Base-by-base conservation (phyloP, 1,140 invertebrate species). In the Myzus persicae region DNA sequence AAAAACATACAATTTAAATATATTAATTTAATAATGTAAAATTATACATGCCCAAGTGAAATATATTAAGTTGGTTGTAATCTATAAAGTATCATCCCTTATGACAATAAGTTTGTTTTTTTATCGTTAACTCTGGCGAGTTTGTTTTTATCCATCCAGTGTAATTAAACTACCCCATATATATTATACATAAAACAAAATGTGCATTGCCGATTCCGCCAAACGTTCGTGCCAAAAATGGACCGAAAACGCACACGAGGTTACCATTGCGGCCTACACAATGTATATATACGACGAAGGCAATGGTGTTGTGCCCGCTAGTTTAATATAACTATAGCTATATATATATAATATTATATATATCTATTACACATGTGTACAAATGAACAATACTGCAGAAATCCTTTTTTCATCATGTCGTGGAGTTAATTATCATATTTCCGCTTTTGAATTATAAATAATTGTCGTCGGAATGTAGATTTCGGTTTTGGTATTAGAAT, bases 151-250 rank as follows among this genome's bases (percentile, higher is more conserved):
- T 85, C 40, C 24, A 8, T 85, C 26, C 82, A 38, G 82, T 42
- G 82, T 85, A 84, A 84, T 84, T 84, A 44, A 44, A 9, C 82
- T 11, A 18, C 40, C 82, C 82, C 40, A 26, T 85, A 85, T 38
- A 82, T 82, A 40, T 24, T n/a, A 26, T 40, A 40, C 22, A 82
- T 38, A 38, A 8, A 38, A 67, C 3, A 67, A 4, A 67, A 31
- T 31, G 59, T 67, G 31, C 2, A 24, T 38, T 85, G 24, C 26
- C 82, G 40, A 40, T 85, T 85, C 22, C 59, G 59, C 59, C 38
- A 18, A 85, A 85, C 24, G 82, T 85, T 85, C 82, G 40, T 85
- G 82, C 82, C 82, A 85, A 85, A 85, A 85, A 42, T 40, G 40
- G 82, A 85, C 38, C 82, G 40, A 85, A 42, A 67, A 67, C 59